Evolutionary conservation across 2,113 vertebrate genomes (phyloP).

Genomic region (Melierax canorus): DNA sequence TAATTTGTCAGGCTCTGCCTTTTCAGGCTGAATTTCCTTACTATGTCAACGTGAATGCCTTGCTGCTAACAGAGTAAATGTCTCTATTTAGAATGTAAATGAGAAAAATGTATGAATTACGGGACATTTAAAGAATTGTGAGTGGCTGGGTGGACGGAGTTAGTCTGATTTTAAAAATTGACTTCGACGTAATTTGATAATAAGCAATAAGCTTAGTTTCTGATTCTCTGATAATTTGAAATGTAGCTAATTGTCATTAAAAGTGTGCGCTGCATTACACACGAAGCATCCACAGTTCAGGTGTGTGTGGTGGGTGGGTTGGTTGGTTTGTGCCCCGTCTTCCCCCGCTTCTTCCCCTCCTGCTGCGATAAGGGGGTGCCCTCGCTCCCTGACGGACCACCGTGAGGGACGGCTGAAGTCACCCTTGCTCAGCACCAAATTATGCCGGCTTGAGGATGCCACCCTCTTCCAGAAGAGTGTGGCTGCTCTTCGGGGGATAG

Average conservation of each 20-base stretch:
- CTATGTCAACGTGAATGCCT: not conserved
- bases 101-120: not conserved
- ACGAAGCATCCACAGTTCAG: not conserved
- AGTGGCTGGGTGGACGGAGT: not conserved
- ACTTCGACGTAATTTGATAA: not conserved
- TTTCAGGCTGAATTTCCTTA: constrained; percentile 1
- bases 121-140: not conserved
- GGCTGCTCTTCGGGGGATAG: not conserved
- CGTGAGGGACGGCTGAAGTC: fast-evolving
- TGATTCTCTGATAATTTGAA: not conserved
- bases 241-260: not conserved
- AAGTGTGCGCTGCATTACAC: not conserved
- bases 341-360: not conserved
- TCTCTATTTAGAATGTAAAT: constrained; percentile 2
- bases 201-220: not conserved
- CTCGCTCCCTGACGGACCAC: not conserved
- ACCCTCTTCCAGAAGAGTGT: not conserved
- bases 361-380: fast-evolving
- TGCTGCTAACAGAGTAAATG: not conserved
- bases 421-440: not conserved
- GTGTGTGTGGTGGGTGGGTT: too few species aligned
- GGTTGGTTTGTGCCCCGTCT: not conserved
- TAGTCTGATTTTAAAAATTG: not conserved
- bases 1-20: not conserved
- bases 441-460: not conserved